A percentile compares a stretch with the other conserved stretches of the same genome.
Conservation (phyloP, 2,888 invertebrate genomes). For the Cheilosia grossa region DNA sequence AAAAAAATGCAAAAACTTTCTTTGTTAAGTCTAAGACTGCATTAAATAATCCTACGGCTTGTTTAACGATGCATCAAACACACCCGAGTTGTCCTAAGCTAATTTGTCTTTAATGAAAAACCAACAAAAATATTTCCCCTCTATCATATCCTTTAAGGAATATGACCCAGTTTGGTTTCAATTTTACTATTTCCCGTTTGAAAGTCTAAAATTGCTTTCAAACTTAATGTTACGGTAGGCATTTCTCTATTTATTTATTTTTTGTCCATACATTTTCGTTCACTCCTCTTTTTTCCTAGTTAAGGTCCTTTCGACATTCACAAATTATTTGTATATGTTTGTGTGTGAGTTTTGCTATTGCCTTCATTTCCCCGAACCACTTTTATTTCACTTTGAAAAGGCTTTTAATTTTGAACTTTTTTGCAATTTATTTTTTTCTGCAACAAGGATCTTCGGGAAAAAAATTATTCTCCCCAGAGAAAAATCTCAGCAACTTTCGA, state of each 20-base stretch:
- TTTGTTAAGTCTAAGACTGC: too few species aligned
- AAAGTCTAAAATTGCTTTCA: constrained; percentile 43
- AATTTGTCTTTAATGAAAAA: constrained; percentile 48
- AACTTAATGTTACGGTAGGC: constrained; percentile 63
- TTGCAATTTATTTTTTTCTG: constrained; percentile 53
- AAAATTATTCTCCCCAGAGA: constrained; percentile 55
- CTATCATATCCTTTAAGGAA: constrained; percentile 49
- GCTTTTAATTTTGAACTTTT: constrained; percentile 58
- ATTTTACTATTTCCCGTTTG: constrained; percentile 20
- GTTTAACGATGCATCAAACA: constrained; percentile 47
- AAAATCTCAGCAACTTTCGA: constrained; percentile 66
- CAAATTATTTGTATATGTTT: constrained; percentile 38
- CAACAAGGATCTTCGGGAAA: constrained; percentile 55
- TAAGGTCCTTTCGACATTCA: constrained; percentile 58
- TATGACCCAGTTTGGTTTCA: constrained; percentile 48
- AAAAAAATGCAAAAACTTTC: too few species aligned
- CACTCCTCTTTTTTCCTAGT: background rate
- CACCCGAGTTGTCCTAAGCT: constrained; percentile 40
- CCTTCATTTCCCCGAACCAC: constrained; percentile 45
- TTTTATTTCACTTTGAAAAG: constrained; percentile 57
- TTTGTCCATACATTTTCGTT: background rate
- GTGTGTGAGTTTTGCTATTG: constrained; percentile 13
- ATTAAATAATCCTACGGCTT: background rate
- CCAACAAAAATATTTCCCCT: constrained; percentile 17
- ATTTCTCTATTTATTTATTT: constrained; percentile 18